Base-by-base conservation (phyloP, 2,113 vertebrate genomes). In the Trochalopteron elliotii region DNA sequence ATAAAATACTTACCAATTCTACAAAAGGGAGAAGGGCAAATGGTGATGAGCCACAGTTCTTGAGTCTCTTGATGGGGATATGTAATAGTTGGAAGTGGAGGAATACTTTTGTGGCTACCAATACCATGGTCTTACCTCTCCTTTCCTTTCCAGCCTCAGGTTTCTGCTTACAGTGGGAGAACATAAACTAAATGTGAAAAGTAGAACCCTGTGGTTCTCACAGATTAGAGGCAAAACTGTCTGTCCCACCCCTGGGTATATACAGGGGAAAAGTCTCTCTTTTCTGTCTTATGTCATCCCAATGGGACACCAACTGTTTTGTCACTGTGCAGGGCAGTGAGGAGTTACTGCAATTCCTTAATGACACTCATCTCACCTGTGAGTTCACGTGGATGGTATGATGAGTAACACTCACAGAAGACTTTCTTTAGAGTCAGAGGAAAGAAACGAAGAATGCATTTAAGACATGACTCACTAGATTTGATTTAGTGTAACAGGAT, bases 331-430 rank as follows among this genome's bases (percentile, higher is more conserved):
- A 56, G 17, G 22, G 35, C 19, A 56, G 33, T 12, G 25, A 75
- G 60, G 52, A 63, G 15, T 37, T 79, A 21, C 6, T 87, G 75
- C 31, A 59, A 17, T 21, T 79, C 61, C 69, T 72, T 30, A 15
- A 11, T 1, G 2, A 52, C 27, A 79, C 10, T 55, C 0, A 0
- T 70, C 52, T 90, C 47, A 59, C 21, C 21, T n/a, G 25, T 8
- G 21, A 47, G 25, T 56, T 88, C 39, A 40, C 9, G 1, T 19
- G 42, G 35, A 49, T 15, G 18, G 3, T 22, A 3, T 17, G 4
- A 83, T 35, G 28, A 67, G 20, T 59, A 79, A 24, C 47, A 33
- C 27, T 75, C 28, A 45, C 7, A 55, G 2, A 5, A 79, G 10
- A 10, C 35, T 92, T 90, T 83, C 75, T 64, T 87, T 68, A 60